These are phyloP conservation scores for Drosophila vallismaia DNA, from an alignment of 2,888 invertebrate genomes.

Conservation along the genomic window DNA sequence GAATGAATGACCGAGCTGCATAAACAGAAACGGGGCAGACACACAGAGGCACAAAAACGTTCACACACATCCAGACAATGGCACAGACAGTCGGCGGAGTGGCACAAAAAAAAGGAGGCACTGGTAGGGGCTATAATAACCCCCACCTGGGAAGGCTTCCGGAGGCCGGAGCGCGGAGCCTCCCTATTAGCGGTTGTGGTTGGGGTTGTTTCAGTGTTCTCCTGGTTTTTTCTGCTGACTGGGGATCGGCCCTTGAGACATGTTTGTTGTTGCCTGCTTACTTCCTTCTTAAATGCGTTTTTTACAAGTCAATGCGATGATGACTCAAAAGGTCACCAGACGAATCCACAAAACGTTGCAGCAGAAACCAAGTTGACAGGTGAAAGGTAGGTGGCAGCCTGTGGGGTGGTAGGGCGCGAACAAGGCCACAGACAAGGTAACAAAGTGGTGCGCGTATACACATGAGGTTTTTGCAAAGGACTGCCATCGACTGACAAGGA, in stretches of 20 bases:
- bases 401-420: slow-evolving; percentile 19
- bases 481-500: slow-evolving; percentile 22
- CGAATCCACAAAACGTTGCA: slow-evolving; percentile 46
- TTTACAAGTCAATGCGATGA: slow-evolving; percentile 72
- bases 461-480: slow-evolving; percentile 18
- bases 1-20: slow-evolving; percentile 71
- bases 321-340: slow-evolving; percentile 76
- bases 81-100: slow-evolving; percentile 17
- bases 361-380: slow-evolving; percentile 23
- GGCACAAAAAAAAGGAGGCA: slow-evolving; percentile 31
- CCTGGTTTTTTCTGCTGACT: not conserved
- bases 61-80: slow-evolving; percentile 27
- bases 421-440: slow-evolving; percentile 58
- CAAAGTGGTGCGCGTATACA: slow-evolving; percentile 36
- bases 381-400: slow-evolving; percentile 37
- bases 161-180: not conserved
- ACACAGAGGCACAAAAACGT: slow-evolving; percentile 31
- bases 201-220: slow-evolving; percentile 26
- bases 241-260: slow-evolving; percentile 63
- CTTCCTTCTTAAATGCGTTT: slow-evolving; percentile 59
- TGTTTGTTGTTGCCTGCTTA: slow-evolving; percentile 42
- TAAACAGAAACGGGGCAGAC: slow-evolving; percentile 49
- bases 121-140: slow-evolving; percentile 27
- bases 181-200: slow-evolving; percentile 16
- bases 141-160: slow-evolving; percentile 13